A percentile compares a stretch with the other conserved stretches of the same genome.
Evolutionary conservation across 2,113 vertebrate species (phyloP).

Genomic region (Perca schrenkii): DNA sequence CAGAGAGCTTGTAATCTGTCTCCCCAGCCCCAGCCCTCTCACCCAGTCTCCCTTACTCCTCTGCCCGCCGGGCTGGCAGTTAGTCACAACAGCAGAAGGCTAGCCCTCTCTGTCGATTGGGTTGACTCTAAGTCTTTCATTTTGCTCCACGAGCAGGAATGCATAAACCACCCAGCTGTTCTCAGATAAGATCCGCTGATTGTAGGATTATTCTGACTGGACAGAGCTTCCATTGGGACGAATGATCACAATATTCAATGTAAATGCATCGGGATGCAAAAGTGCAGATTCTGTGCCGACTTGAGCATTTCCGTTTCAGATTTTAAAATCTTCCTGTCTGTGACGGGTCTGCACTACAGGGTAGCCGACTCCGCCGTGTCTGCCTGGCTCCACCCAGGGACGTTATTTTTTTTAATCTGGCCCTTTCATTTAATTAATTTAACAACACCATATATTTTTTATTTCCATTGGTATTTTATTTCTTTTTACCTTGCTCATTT

Average conservation of each 20-base stretch:
- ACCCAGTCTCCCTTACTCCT: slow-evolving; percentile 20
- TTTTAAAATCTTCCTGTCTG: too few relatives aligned
- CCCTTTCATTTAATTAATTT: background rate
- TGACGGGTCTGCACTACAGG: too few relatives aligned
- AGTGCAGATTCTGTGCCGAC: too few relatives aligned
- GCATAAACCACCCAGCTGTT: background rate
- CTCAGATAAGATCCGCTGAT: background rate
- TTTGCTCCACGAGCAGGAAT: slow-evolving; percentile 3
- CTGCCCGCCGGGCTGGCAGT: slow-evolving; percentile 16
- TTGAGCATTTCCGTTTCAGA: too few relatives aligned
- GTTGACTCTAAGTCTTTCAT: slow-evolving; percentile 12
- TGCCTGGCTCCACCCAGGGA: background rate
- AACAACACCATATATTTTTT: too few relatives aligned
- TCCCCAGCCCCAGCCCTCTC: slow-evolving; percentile 39
- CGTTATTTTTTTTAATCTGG: background rate
- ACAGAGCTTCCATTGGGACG: background rate
- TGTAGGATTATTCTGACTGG: background rate
- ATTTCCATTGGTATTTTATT: too few relatives aligned
- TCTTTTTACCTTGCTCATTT: too few relatives aligned
- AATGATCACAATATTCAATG: background rate
- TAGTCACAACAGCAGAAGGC: slow-evolving; percentile 15
- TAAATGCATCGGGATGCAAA: background rate
- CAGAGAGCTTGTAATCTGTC: slow-evolving; percentile 64
- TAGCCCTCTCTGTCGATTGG: background rate
- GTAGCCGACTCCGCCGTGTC: too few relatives aligned